Base-by-base conservation (phyloP, 2,797 vertebrate genomes). In the Orientallactaga sibirica region DNA sequence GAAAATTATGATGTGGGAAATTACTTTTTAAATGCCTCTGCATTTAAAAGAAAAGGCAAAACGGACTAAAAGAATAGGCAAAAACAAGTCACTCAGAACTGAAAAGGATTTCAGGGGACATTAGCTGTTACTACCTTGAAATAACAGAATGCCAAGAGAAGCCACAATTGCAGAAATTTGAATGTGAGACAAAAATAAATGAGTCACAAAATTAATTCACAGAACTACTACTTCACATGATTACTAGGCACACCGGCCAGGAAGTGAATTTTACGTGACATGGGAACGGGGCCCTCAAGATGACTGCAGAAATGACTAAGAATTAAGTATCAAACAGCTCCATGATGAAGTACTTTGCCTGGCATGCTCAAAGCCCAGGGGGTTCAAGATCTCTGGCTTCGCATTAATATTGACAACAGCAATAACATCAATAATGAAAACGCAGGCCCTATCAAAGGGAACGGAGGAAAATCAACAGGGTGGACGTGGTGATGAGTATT, bases 151-250 rank as follows among this genome's bases (percentile, higher is more conserved):
- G 81, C 19, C 7, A 91, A 68, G 8, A 55, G 3, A 0, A 78
- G 55, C 27, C 77, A 94, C 86, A 67, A 67, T 2, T 83, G 22
- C 8, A 93, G 83, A 7, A 91, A 88, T 5, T 66, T 58, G 27
- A 93, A 76, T 76, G 4, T 48, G 14, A 27, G 19, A 11, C 37
- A 1, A 29, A 33, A 27, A 37, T 27, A 22, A 48, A 43, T 12
- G 12, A 66, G 24, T 7, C 37, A 61, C 27, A 85, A 87, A 79
- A 12, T 10, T 61, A 86, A 74, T 66, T 81, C 91, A 68, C 71
- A 88, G 83, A 92, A 66, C 81, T 89, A 87, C 22, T 76, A 27
- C 10, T 93, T 85, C 55, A 96, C 93, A 88, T 86, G 7, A 78
- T 68, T 68, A 85, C 43, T 61, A 88, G 37, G 71, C 87, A 95